These are phyloP conservation scores for Columbina picui DNA, from an alignment of 2,113 vertebrate genomes.

Conservation along the genomic window DNA sequence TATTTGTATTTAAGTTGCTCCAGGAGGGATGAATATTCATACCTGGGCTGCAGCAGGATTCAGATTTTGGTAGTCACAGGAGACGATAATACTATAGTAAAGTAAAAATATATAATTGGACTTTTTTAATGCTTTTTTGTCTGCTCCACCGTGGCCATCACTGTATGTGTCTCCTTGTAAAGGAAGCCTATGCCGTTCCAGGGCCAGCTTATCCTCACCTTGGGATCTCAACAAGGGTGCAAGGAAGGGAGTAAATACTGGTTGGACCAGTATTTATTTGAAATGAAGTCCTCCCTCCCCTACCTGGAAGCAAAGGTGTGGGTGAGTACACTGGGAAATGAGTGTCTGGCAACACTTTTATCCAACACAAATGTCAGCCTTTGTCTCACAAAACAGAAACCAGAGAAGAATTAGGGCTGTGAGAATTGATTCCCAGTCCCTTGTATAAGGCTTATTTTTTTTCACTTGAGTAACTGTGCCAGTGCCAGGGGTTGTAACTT, in stretches of 20 bases:
- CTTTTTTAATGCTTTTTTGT: fast-evolving
- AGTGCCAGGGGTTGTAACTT: neutral
- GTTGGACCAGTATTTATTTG: no score
- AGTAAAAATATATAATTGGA: fast-evolving
- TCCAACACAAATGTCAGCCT: neutral
- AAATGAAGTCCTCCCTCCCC: neutral
- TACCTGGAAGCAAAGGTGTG: fast-evolving
- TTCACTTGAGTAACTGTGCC: neutral
- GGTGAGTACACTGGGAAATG: neutral
- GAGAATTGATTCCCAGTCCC: neutral
- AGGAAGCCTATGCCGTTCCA: neutral
- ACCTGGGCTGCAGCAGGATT: neutral
- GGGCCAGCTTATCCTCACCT: neutral
- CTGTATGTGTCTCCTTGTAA: fast-evolving
- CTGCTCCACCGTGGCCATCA: no score
- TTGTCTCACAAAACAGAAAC: neutral
- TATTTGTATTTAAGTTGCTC: neutral
- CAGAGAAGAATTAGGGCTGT: neutral
- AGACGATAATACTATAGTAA: neutral
- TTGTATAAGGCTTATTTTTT: neutral
- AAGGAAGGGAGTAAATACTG: neutral
- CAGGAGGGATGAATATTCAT: neutral
- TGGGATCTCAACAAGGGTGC: neutral
- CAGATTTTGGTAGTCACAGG: neutral
- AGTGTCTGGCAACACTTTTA: neutral